phyloP scores from a whole-genome alignment of 2,113 vertebrate genomes.

The Phylloscopus trochilus region DNA sequence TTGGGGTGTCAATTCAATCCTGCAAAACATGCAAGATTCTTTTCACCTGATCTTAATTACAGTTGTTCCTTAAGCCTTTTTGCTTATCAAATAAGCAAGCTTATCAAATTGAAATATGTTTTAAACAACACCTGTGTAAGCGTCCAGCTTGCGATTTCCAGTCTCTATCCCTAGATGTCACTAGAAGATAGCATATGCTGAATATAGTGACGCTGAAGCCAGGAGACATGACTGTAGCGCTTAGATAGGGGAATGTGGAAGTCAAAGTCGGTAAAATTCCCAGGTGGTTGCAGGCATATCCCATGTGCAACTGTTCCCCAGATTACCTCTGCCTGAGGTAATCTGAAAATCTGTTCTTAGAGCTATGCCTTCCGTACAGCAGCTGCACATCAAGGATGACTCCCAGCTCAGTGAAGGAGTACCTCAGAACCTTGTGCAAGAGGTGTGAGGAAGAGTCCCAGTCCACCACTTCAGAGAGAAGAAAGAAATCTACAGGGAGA shows the following conservation, averaged over 20 bases:
- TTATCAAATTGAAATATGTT: not conserved
- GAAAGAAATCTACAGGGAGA: not conserved
- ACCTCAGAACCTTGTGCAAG: not conserved
- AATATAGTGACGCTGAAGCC: not conserved
- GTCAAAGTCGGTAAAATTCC: not conserved
- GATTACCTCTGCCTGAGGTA: not conserved
- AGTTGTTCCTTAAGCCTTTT: not conserved
- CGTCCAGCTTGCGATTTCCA: not conserved
- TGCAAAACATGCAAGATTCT: not conserved
- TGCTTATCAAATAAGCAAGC: not conserved
- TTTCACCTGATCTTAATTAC: not conserved
- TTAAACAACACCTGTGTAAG: not conserved
- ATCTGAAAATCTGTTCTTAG: not conserved
- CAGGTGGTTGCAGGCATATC: not conserved
- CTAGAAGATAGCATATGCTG: not conserved
- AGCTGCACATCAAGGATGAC: rapidly evolving
- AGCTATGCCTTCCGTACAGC: rapidly evolving
- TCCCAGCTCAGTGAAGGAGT: not conserved
- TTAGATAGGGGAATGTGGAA: not conserved
- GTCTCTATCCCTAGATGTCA: constrained; percentile 27
- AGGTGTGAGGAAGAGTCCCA: not conserved
- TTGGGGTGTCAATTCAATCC: not conserved
- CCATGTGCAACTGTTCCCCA: not conserved
- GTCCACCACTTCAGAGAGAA: not conserved
- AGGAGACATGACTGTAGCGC: not conserved